Evolutionary conservation across 2,113 vertebrate genomes (phyloP).

Genomic region (Sardina pilchardus): DNA sequence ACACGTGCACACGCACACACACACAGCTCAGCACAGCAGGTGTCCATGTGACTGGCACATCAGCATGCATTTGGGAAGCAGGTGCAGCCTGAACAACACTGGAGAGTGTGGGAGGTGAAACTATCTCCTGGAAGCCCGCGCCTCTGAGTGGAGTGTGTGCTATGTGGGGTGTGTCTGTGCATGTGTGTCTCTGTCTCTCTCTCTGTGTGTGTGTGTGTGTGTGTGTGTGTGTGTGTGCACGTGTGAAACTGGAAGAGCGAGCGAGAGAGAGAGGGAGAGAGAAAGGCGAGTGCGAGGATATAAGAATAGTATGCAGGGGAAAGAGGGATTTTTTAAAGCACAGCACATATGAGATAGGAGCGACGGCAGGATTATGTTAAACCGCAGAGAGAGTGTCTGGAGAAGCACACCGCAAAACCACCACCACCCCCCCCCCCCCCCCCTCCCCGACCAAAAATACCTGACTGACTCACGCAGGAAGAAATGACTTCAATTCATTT

Average conservation of each 20-base stretch:
- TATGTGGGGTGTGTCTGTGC: conserved; percentile 8
- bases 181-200: not conserved
- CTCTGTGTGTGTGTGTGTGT: not conserved
- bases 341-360: not conserved
- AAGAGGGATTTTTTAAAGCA: not conserved
- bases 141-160: not conserved
- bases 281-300: not conserved
- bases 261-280: not conserved
- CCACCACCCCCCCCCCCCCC: not conserved
- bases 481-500: not conserved
- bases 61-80: conserved; percentile 32
- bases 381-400: not conserved
- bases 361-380: not conserved
- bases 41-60: conserved; percentile 36
- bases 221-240: not conserved
- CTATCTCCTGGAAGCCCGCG: conserved; percentile 25
- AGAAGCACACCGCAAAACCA: not conserved
- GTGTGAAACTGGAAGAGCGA: not conserved
- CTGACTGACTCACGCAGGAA: not conserved
- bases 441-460: not conserved
- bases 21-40: not conserved
- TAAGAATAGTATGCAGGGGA: not conserved
- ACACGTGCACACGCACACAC: not conserved
- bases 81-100: conserved; percentile 31
- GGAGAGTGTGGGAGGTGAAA: conserved; percentile 24